Evolutionary conservation across 2,113 vertebrate genomes (phyloP).

Genomic region (Pluvianellus socialis): DNA sequence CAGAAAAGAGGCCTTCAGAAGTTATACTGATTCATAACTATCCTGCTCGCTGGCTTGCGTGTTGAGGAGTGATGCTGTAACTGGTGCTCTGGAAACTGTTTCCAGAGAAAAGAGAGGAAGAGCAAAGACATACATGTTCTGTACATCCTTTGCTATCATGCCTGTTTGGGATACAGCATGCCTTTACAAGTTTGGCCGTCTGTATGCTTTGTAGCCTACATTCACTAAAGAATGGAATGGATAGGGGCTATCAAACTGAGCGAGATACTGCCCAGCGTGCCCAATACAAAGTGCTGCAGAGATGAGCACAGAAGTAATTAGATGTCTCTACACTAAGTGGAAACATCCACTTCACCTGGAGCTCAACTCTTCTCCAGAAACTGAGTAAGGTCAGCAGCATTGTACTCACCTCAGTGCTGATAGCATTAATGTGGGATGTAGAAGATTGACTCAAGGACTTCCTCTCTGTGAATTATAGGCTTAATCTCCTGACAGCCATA

Average conservation of each 20-base stretch:
- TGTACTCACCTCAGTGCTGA: neutral
- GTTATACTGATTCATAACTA: neutral
- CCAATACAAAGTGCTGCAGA: neutral
- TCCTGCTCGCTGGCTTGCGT: neutral
- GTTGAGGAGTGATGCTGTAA: neutral
- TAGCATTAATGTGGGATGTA: neutral
- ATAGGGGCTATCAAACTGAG: neutral
- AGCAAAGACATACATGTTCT: neutral
- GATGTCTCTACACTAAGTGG: neutral
- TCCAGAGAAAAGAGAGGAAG: neutral
- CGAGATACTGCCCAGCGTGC: neutral
- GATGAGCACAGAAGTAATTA: neutral
- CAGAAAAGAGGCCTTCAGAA: neutral
- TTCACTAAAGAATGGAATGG: neutral
- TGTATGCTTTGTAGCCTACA: neutral
- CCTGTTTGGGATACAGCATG: neutral
- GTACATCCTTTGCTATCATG: neutral
- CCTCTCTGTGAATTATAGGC: neutral
- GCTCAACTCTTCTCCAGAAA: neutral
- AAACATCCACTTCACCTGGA: neutral
- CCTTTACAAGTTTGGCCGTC: neutral
- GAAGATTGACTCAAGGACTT: neutral
- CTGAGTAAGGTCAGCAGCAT: fast-evolving
- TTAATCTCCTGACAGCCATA: neutral
- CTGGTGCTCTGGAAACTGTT: neutral